These are phyloP conservation scores for Subacronicta megacephala DNA, from an alignment of 2,888 invertebrate species.

Conservation along the genomic window DNA sequence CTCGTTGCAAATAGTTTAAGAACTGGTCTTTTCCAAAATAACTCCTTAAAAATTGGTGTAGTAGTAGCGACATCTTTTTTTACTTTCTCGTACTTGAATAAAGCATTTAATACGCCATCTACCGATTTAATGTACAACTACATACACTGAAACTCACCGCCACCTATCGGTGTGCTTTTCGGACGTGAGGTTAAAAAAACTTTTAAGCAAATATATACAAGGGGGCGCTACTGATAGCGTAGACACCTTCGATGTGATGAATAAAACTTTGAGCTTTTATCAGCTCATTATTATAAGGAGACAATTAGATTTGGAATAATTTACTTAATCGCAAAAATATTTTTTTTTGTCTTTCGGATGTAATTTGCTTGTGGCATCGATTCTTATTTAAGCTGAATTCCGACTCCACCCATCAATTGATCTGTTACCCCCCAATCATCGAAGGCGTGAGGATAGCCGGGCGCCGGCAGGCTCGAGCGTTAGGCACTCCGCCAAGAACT, in stretches of 20 bases:
- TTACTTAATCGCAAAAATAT: too few species aligned
- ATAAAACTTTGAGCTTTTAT: too few species aligned
- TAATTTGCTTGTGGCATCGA: slow-evolving; percentile 2
- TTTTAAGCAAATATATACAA: slow-evolving; percentile 2
- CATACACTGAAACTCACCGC: slow-evolving; percentile 2
- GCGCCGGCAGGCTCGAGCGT: slow-evolving; percentile 63
- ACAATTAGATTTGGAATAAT: background rate
- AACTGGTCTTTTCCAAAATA: too few species aligned
- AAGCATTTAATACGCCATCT: slow-evolving; percentile 28
- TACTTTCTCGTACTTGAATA: background rate
- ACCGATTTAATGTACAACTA: background rate
- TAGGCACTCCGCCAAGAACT: slow-evolving; percentile 80
- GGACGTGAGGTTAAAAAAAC: background rate
- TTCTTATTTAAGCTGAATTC: slow-evolving; percentile 17
- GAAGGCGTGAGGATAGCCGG: slow-evolving; percentile 48
- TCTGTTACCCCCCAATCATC: slow-evolving; percentile 40
- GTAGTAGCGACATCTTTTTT: slow-evolving; percentile 38
- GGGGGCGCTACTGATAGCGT: slow-evolving; percentile 32
- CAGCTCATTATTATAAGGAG: too few species aligned
- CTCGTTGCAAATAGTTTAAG: too few species aligned
- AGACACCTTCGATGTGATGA: too few species aligned
- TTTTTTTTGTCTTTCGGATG: background rate
- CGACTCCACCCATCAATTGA: slow-evolving; percentile 38
- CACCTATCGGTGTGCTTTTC: slow-evolving; percentile 20
- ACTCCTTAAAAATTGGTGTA: too few species aligned